Conservation (phyloP, 2,113 vertebrate genomes). For the Passer montanus region DNA sequence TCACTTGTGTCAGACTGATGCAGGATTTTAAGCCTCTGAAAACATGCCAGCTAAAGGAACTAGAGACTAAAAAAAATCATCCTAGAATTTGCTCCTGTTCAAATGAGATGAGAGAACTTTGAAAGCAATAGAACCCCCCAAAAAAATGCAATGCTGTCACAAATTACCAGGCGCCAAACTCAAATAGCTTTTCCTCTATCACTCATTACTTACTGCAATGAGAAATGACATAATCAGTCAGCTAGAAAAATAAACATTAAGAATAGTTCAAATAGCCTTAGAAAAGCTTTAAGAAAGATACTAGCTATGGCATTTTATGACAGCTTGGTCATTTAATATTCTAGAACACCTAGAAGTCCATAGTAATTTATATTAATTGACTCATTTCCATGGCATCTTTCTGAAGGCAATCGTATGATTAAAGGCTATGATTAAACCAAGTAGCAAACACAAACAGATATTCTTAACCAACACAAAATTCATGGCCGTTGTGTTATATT, state of each 20-base stretch:
- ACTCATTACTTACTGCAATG: neutral
- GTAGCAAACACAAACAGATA: neutral
- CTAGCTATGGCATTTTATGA: neutral
- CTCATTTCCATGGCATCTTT: neutral
- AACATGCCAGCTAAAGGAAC: neutral
- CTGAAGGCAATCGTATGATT: neutral
- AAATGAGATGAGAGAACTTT: neutral
- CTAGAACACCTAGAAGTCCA: neutral
- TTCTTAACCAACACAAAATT: neutral
- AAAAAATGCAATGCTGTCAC: neutral
- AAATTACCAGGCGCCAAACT: neutral
- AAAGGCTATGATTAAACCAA: slow-evolving; percentile 7
- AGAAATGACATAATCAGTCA: neutral
- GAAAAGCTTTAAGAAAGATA: neutral
- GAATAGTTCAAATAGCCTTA: neutral
- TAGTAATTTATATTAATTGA: slow-evolving; percentile 33
- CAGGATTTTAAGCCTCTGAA: neutral
- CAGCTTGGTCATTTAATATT: slow-evolving; percentile 10
- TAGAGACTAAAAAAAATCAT: neutral
- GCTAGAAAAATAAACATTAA: neutral
- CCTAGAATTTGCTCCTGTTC: neutral
- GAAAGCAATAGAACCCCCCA: neutral
- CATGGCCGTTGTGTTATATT: neutral
- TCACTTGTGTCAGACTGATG: neutral
- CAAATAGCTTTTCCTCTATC: neutral